Conservation (phyloP, 2,113 vertebrate species). For the Nansenia antarctica region DNA sequence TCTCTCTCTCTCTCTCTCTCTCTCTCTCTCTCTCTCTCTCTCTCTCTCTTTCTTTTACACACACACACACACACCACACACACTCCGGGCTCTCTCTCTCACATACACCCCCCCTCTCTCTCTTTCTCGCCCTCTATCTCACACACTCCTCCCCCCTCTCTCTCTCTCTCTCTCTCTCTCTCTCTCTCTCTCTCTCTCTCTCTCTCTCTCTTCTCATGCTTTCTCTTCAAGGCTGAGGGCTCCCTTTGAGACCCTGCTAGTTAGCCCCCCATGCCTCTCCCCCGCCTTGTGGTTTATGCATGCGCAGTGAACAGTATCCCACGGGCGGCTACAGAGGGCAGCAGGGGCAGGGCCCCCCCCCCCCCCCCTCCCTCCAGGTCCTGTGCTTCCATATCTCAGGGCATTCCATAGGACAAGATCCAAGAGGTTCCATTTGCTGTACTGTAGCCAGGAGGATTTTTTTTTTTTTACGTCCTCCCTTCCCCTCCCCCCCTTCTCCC, state of each 20-base stretch:
- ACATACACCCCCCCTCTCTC: slow-evolving; percentile 6
- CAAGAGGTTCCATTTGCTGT: slow-evolving; percentile 29
- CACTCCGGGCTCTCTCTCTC: slow-evolving; percentile 14
- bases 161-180: slow-evolving; percentile 30
- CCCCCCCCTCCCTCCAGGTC: neutral
- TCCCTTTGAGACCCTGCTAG: slow-evolving; percentile 28
- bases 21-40: neutral
- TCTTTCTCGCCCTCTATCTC: slow-evolving; percentile 5
- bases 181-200: neutral
- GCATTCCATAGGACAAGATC: slow-evolving; percentile 25
- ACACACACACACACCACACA: no score
- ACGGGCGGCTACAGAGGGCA: no score
- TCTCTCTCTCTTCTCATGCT: slow-evolving; percentile 21
- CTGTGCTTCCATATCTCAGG: slow-evolving; percentile 20
- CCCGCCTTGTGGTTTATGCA: slow-evolving; percentile 39
- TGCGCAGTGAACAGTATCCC: slow-evolving; percentile 22
- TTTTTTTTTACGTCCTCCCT: neutral
- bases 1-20: slow-evolving; percentile 31
- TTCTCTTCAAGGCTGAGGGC: no score
- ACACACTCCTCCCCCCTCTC: slow-evolving; percentile 13
- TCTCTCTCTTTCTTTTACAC: slow-evolving; percentile 30
- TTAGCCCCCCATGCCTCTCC: neutral
- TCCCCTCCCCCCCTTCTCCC: neutral
- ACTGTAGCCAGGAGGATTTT: neutral
- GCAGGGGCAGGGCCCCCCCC: no score